Base-by-base conservation (phyloP, 53 echinoderm and acorn worm genomes). In the Holothuria scabra region DNA sequence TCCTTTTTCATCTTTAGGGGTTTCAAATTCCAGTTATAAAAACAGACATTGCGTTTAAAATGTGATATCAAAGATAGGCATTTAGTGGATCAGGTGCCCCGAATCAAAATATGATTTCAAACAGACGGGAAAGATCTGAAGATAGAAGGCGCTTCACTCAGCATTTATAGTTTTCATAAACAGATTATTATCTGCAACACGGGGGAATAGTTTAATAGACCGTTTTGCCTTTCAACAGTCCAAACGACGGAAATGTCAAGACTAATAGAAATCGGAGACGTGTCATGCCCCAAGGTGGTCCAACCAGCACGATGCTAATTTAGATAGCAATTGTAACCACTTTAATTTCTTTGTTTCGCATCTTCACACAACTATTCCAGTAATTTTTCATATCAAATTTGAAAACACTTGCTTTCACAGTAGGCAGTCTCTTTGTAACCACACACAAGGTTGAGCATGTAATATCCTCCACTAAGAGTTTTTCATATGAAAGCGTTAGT, bases 351-450 rank as follows among this genome's bases (percentile, higher is more conserved):
- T 34, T 63, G 48, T 34, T 26, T 63, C 62, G 3, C 65, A 81
- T 81, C 82, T 81, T 81, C 82, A 61, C 82, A 61, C 62, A 81
- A 81, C 82, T 81, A 81, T 81, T 81, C 62, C 82, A 81, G 82
- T 64, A 81, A 81, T 81, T 78, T 78, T 81, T 81, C 82, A 81
- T 81, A 81, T 81, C 82, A 81, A 81, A 81, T 81, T 81, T 81
- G 82, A 81, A 81, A 81, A 81, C 82, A 81, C 82, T 81, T 64
- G 82, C 65, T 81, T 63, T 24, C 62, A 1, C 82, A 41, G 82
- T 81, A 22, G 82, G 82, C 23, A 28, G 78, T 56, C 78, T 56
- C 52, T 78, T 78, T 78, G 78, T 78, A 58, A 56, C 78, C 58
- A 31, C 78, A 78, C 58, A 78, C 78, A 56, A n/a, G 78, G 78